These are phyloP conservation scores for Pristionchus arcanus DNA, from an alignment of 2,888 invertebrate species.

Conservation along the genomic window DNA sequence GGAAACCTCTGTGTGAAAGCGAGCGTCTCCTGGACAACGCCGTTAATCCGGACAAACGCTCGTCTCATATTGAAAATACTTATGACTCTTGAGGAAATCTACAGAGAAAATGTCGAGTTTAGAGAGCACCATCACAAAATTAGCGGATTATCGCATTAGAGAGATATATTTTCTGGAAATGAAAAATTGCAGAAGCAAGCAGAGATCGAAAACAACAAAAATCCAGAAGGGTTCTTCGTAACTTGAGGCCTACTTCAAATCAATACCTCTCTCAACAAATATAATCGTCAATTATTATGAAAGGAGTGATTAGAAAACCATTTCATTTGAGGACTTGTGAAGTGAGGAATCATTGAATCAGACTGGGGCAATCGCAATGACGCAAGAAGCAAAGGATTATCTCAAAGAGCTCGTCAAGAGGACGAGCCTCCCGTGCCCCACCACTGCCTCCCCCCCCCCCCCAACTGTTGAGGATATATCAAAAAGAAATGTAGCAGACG, in stretches of 20 bases:
- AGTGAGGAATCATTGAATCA: background rate
- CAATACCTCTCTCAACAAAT: too few relatives aligned
- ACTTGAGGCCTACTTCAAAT: too few relatives aligned
- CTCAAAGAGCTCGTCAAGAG: background rate
- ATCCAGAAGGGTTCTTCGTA: too few relatives aligned
- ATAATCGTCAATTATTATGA: too few relatives aligned
- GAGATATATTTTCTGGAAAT: background rate
- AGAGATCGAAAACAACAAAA: background rate
- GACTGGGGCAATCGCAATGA: background rate
- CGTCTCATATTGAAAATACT: background rate
- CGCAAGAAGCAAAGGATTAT: background rate
- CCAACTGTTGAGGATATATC: too few relatives aligned
- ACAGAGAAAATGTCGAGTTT: background rate
- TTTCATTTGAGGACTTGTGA: too few relatives aligned
- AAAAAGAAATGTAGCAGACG: too few relatives aligned
- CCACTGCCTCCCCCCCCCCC: too few relatives aligned
- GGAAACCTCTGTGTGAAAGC: background rate
- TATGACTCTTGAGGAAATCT: background rate
- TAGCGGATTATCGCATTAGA: background rate
- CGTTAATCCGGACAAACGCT: background rate
- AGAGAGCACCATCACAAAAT: constrained; percentile 3
- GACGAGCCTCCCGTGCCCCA: too few relatives aligned
- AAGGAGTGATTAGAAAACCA: too few relatives aligned
- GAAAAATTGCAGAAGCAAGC: background rate
- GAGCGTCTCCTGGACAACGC: constrained; percentile 40